Evolutionary conservation across 2,888 invertebrate species (phyloP), one percentile per base, ranked within the genome.

Genomic region (Periphyllus acericola): DNA sequence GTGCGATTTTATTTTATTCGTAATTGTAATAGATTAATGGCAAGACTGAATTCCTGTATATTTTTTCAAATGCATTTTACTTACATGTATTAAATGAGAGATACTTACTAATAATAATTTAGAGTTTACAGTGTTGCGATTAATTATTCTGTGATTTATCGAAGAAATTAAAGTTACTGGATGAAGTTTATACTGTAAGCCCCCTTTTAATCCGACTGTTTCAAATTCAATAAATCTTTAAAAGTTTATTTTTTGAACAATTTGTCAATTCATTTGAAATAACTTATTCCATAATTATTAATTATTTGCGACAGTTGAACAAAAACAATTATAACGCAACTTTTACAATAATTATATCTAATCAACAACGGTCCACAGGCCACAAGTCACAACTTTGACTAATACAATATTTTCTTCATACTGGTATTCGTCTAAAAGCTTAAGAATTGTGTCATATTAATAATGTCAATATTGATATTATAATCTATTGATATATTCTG

Each of bases 111-210:
- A 52, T 60, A 80, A 34, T 36, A 60, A 80, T 60, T 60, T 36
- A 60, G 60, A 36, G 60, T 80, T 80, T 60, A 80, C 60, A 52
- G 34, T 21, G 29, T 46, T 34, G 29, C 60, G 81, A 81, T 46
- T 81, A 82, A 52, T 71, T 71, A 71, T 82, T 68, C 71, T 32
- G 82, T 71, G 82, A 82, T 71, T 82, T 71, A 71, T 82, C 34
- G 82, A 14, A 46, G 71, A 82, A 81, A 81, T 81, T 46, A 81
- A 71, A 68, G 68, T 81, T 68, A 32, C 32, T 46, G 68, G 55
- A 68, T 29, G 81, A 71, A 81, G 79, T 80, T 60, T 80, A 25
- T n/a, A 36, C 60, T 79, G 34, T 46, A n/a, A 68, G 32, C 46
- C 19, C 68, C 29, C 32, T 46, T 68, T 68, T 81, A 46, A 46